Evolutionary conservation across 2,797 vertebrate species (phyloP).

Genomic region (Carapus acus): DNA sequence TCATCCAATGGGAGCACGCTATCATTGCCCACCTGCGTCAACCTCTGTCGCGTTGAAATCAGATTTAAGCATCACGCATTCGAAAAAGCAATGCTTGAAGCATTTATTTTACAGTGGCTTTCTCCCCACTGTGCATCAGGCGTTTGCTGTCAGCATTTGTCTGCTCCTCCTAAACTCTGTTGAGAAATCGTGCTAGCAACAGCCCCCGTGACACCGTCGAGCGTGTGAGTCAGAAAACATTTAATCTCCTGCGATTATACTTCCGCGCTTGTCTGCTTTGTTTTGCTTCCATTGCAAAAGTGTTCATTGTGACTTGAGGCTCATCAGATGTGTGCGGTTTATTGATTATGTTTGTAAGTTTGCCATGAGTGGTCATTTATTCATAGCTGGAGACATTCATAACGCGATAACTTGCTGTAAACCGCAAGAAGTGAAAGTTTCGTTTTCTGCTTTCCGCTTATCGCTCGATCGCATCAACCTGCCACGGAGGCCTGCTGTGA

Average conservation of each 20-base stretch:
- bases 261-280: conserved; percentile 11
- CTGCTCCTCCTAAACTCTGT: conserved; percentile 51
- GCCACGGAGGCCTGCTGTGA: not conserved
- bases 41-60: conserved; percentile 37
- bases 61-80: conserved; percentile 52
- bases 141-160: conserved; percentile 51
- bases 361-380: conserved; percentile 12
- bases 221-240: conserved; percentile 28
- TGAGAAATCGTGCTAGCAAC: conserved; percentile 40
- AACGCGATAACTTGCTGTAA: no score
- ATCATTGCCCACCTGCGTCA: conserved; percentile 4
- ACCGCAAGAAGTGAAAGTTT: no score
- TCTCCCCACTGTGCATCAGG: conserved; percentile 45
- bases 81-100: conserved; percentile 46
- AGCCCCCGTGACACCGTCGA: conserved; percentile 26
- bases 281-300: conserved; percentile 2
- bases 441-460: no score
- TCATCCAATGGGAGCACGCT: conserved; percentile 18
- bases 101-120: conserved; percentile 57
- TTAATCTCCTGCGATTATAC: conserved; percentile 23
- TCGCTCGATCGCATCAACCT: not conserved
- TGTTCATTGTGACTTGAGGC: conserved; percentile 6
- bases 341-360: conserved; percentile 37
- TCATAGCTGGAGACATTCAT: conserved; percentile 22
- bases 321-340: conserved; percentile 28